Evolutionary conservation across 37 sponge, comb jelly and placozoan species (phyloP), one percentile per base, ranked within the genome.

Genomic region (Theonella swinhoei): DNA sequence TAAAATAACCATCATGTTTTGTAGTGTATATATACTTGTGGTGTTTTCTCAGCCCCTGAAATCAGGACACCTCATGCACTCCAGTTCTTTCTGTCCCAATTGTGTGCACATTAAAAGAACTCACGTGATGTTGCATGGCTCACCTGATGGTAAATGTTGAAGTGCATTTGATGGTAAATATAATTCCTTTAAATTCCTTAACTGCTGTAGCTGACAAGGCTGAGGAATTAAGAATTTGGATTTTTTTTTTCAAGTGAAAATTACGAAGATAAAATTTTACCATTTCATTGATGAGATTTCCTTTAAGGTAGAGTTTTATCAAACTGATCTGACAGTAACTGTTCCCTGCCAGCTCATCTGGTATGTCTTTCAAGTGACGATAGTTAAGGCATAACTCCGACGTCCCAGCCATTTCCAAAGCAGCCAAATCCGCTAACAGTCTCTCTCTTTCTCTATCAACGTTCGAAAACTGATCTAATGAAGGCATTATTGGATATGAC

Each of bases 221-320:
- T 47, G 54, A n/a, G n/a, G n/a, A n/a, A n/a, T n/a, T n/a, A n/a
- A n/a, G n/a, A n/a, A n/a, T n/a, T n/a, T n/a, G n/a, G n/a, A n/a
- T n/a, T n/a, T n/a, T n/a, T n/a, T n/a, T n/a, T n/a, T n/a, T n/a
- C n/a, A n/a, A n/a, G 54, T 47, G 14, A 47, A 47, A 7, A 14
- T 47, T 14, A 47, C 14, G 54, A 47, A 47, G 54, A n/a, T n/a
- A n/a, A n/a, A n/a, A n/a, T n/a, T n/a, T 34, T 75, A 84, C 84
- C 54, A 84, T 33, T 23, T 64, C 14, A 33, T 43, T 59, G 66
- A 84, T 75, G 25, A 69, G 38, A 32, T 84, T 84, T 67, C 75
- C 43, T 59, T 84, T 84, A 11, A 84, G 40, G 59, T 84, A 75
- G 41, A 84, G 54, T 35, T 84, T 84, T 14, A n/a, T 7, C 2